Base-by-base conservation (phyloP, 2,113 vertebrate genomes). In the Electrona antarctica region DNA sequence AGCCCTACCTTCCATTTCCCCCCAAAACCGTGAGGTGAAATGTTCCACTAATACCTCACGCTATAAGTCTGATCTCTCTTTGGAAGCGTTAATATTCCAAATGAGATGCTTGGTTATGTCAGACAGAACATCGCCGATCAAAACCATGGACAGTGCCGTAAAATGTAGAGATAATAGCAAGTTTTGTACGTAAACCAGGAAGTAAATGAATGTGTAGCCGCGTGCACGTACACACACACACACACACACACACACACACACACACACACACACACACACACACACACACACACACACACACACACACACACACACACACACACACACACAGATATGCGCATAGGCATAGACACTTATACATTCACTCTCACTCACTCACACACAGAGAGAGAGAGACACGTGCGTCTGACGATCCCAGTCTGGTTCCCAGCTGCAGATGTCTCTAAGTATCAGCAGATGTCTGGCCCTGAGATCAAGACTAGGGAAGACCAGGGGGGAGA, bases 371-470 rank as follows among this genome's bases (percentile, higher is more conserved):
- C 15, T 41, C 28, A 45, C 29, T 41, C 58, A 41, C 9, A 59
- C 29, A 62, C 63, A 65, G 67, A 29, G 67, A 45, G 60, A 66
- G 50, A 86, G 78, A 41, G 3, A 41, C 33, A 41, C 33, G 5
- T 6, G 33, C 5, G 33, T 41, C 33, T 41, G 33, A 41, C 5
- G 3, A 41, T 41, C 21, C 9, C 45, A 55, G 67, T 87, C 86
- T 88, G 84, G 77, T 76, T 90, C 72, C 87, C 90, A 92, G 88
- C 89, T 92, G 90, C 86, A 85, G 81, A 81, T 69, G 82, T 82
- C 81, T 88, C 63, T 90, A 91, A 93, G 84, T 74, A 87, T 83
- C 91, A 88, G 84, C 93, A 93, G 84, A 93, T 92, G 92, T 92
- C 89, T 92, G 90, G 91, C 91, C 72, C 77, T 64, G 70, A 92